A percentile compares a stretch with the other conserved stretches of the same genome.
Conservation (phyloP, 2,797 vertebrate genomes). For the Liparis tanakae region DNA sequence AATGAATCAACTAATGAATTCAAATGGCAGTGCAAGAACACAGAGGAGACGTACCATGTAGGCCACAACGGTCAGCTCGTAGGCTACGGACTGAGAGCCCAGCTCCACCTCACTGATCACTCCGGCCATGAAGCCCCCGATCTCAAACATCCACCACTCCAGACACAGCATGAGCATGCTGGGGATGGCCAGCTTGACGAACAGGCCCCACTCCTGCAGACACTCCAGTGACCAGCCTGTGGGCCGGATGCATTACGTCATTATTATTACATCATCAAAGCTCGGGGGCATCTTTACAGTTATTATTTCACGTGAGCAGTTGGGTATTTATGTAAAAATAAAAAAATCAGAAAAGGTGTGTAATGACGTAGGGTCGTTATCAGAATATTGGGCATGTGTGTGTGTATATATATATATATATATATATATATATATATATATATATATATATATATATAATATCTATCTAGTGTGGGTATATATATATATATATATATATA, state of each 20-base stretch:
- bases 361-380: no score
- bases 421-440: no score
- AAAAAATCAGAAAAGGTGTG: neutral
- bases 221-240: conserved; percentile 92
- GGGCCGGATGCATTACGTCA: conserved; percentile 8
- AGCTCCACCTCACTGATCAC: conserved; percentile 88
- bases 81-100: conserved; percentile 88
- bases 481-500: no score
- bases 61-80: conserved; percentile 79
- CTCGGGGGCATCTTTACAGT: neutral
- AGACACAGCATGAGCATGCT: conserved; percentile 97
- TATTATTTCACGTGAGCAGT: neutral
- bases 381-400: no score
- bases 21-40: no score
- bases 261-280: conserved; percentile 3
- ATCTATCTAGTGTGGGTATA: no score
- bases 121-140: conserved; percentile 91
- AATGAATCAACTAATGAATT: neutral
- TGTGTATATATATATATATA: no score
- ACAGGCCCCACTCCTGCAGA: conserved; percentile 91
- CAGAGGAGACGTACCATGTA: conserved; percentile 88
- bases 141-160: conserved; percentile 96
- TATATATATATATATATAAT: no score
- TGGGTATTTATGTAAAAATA: neutral
- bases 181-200: conserved; percentile 89